Conservation (phyloP, 2,888 invertebrate genomes). For the Strigamia transsilvanica region DNA sequence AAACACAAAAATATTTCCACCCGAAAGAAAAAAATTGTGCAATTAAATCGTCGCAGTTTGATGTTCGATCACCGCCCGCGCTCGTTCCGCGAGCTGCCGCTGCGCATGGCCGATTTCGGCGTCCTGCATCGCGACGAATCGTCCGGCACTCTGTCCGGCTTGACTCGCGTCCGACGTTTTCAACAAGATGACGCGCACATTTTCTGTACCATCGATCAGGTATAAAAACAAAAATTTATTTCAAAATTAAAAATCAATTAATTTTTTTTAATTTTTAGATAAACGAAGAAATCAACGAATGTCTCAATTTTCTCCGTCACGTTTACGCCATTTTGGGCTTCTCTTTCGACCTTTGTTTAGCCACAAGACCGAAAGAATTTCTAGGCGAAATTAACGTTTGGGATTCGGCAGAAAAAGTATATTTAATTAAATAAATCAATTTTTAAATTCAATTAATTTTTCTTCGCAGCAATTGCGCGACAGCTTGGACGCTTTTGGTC, state of each 20-base stretch:
- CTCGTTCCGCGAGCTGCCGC: conserved; percentile 95
- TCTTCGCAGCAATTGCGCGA: conserved; percentile 75
- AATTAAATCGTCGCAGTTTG: conserved; percentile 67
- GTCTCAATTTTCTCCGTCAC: conserved; percentile 87
- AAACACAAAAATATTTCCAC: background rate
- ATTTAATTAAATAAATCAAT: conserved; percentile 52
- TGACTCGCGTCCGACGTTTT: conserved; percentile 95
- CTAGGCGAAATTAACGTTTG: conserved; percentile 87
- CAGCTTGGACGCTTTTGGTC: conserved; percentile 84
- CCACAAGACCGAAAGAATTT: conserved; percentile 94
- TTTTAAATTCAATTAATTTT: background rate
- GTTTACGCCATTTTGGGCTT: conserved; percentile 95
- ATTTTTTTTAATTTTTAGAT: conserved; percentile 69
- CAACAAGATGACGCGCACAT: conserved; percentile 99
- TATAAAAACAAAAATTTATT: conserved; percentile 58
- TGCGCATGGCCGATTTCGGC: conserved; percentile 96
- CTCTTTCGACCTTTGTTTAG: conserved; percentile 87
- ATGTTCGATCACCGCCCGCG: conserved; percentile 79
- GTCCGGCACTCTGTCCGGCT: conserved; percentile 90
- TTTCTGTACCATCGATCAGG: conserved; percentile 85
- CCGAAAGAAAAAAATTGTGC: background rate
- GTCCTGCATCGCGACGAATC: conserved; percentile 83
- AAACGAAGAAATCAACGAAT: conserved; percentile 79
- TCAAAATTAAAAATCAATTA: background rate
- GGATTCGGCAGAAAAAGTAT: conserved; percentile 87